These are phyloP conservation scores for Chrysemys picta DNA, from an alignment of 2,113 vertebrate species.

Conservation along the genomic window DNA sequence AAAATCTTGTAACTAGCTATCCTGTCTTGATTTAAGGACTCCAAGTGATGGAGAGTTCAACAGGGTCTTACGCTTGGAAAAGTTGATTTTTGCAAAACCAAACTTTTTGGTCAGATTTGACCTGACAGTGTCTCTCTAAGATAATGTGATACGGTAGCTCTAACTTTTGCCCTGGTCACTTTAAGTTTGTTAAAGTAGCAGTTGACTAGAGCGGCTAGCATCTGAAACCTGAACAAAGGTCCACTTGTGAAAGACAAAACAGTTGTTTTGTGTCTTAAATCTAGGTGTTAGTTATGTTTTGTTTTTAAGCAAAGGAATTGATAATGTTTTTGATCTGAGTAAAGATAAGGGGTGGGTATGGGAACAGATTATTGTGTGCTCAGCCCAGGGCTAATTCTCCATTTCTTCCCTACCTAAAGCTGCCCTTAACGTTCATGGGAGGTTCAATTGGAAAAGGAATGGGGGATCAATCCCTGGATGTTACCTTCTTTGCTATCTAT, in stretches of 20 bases:
- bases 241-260: neutral
- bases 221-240: constrained; percentile 10
- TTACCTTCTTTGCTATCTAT: neutral
- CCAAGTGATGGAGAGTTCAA: neutral
- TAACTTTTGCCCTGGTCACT: neutral
- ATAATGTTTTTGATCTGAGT: neutral
- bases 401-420: neutral
- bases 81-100: constrained; percentile 4
- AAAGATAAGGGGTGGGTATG: neutral
- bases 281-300: neutral
- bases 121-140: constrained; percentile 26
- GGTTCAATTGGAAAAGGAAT: neutral
- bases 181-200: neutral
- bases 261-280: constrained; percentile 15
- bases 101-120: neutral
- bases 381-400: neutral
- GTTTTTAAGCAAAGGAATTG: neutral
- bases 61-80: neutral
- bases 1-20: neutral
- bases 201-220: neutral
- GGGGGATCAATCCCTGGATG: neutral
- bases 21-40: neutral
- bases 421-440: neutral
- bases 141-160: neutral
- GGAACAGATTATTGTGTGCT: neutral